Base-by-base conservation (phyloP, 2,888 invertebrate genomes). In the Eupeodes luniger region DNA sequence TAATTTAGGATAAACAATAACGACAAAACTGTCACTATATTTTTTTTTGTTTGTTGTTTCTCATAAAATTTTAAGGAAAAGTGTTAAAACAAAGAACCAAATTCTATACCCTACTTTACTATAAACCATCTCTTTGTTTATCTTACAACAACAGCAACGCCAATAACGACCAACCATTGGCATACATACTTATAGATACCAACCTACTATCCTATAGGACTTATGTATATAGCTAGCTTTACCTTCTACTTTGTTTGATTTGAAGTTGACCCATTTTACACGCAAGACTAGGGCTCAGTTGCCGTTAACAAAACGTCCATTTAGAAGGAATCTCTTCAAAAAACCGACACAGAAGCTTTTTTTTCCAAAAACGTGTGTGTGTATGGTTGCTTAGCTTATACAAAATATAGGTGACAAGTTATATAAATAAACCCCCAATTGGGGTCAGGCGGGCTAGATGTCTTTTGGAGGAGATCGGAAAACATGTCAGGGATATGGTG, bases 201-300 rank as follows among this genome's bases (percentile, higher is more conserved):
- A 27, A 27, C 2, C 27, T 27, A 3, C 40, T 40, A 9, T 40
- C 61, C 14, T 10, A 9, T 4, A 57, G 34, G 34, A 10, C 14
- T 2, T 2, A 2, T 2, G 9, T 7, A 4, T 19, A 55, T 59
- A 59, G 40, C 59, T 7, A 62, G 5, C n/a, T 40, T 27, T 27
- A 27, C 40, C 40, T 9, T 9, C 40, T 49, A 40, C 12, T 70
- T 80, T 83, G 87, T 80, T 81, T 83, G 75, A 62, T 75, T 79
- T 82, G 74, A 62, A 76, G 66, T 66, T 84, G 85, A 85, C 88
- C 88, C 85, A 88, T 74, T 85, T 88, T 74, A 78, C 69, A 78
- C 69, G 57, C 85, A 81, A 81, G 64, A 70, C 81, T 81, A 61
- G 64, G 55, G 14, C 74, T 61, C 57, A 55, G 79, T 74, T 80